These are phyloP conservation scores for Ophioninae sp. DNA, from an alignment of 2,888 invertebrate genomes.

Conservation along the genomic window DNA sequence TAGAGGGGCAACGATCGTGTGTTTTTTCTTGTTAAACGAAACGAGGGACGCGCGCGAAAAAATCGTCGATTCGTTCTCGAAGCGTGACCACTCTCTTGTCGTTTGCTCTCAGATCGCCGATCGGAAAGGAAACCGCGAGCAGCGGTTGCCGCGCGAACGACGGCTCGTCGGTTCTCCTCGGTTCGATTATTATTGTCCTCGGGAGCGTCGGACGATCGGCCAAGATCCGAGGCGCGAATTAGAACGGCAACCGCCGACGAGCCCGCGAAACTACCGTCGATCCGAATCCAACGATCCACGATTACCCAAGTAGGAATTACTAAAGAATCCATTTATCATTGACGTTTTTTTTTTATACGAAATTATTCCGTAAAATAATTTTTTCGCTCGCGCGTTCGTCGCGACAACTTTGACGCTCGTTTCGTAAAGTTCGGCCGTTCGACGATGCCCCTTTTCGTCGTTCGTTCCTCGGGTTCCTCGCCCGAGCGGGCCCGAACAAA, in stretches of 20 bases:
- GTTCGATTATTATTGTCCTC: conserved; percentile 30
- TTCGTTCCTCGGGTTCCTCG: no score
- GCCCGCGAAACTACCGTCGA: neutral
- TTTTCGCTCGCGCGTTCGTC: no score
- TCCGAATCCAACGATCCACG: no score
- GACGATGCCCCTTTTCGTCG: no score
- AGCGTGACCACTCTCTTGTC: conserved; percentile 36
- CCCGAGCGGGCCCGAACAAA: no score
- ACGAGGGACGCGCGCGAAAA: neutral
- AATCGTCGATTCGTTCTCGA: conserved; percentile 4
- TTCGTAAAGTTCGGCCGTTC: no score
- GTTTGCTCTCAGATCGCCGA: conserved; percentile 68
- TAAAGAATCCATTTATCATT: no score
- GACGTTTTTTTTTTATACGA: no score
- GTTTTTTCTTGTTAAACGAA: neutral
- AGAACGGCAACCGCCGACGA: neutral
- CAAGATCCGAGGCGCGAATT: neutral
- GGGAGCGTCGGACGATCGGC: conserved; percentile 31
- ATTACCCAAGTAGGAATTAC: no score
- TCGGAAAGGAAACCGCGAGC: conserved; percentile 63
- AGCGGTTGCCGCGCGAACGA: conserved; percentile 7
- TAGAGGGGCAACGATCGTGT: neutral
- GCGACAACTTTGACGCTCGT: no score
- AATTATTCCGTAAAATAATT: no score
- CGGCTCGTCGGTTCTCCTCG: conserved; percentile 25